phyloP scores from a whole-genome alignment of 2,113 vertebrate species.

The Oncorhynchus masou region DNA sequence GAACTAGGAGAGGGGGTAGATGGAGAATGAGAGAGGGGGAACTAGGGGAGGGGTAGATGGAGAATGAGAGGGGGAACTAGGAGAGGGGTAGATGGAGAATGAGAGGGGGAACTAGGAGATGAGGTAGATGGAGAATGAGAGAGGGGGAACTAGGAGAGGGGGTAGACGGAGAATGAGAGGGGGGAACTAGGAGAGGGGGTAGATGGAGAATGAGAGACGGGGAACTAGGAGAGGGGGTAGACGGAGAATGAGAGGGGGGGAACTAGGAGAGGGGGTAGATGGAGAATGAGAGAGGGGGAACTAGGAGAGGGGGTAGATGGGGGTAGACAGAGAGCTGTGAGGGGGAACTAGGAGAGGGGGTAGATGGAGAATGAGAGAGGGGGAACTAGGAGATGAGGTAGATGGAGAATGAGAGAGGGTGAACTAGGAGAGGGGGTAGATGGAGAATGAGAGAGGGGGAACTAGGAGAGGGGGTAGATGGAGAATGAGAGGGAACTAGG shows the following conservation, averaged over 20 bases:
- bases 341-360: too few relatives aligned
- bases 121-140: too few relatives aligned
- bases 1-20: slow-evolving; percentile 9
- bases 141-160: neutral
- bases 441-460: too few relatives aligned
- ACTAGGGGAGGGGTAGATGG: neutral
- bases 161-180: neutral
- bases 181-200: neutral
- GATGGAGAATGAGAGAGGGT: too few relatives aligned
- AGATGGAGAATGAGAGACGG: neutral
- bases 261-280: slow-evolving; percentile 12
- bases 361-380: too few relatives aligned
- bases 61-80: too few relatives aligned
- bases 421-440: too few relatives aligned
- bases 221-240: neutral
- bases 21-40: neutral
- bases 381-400: too few relatives aligned
- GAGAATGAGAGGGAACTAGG: too few relatives aligned
- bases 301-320: neutral
- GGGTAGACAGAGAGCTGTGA: too few relatives aligned
- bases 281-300: neutral
- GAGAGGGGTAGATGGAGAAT: neutral
- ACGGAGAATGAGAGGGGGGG: neutral
- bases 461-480: too few relatives aligned
- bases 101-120: neutral